Base-by-base conservation (phyloP, 2,888 invertebrate species). In the Trisateles emortualis region DNA sequence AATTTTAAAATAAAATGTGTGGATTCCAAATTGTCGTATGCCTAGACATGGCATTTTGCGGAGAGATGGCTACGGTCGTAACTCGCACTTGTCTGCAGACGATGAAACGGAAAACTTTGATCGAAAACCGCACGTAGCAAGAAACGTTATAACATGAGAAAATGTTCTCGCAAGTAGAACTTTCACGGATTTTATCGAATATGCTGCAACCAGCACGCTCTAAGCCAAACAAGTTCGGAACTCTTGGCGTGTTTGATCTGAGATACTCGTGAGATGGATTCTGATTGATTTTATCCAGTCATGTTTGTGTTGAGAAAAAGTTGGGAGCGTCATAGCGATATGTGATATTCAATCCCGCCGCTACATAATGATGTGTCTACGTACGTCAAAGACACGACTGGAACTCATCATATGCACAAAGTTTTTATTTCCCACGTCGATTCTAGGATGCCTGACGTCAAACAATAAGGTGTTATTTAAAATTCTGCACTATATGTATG, bases 91-190 rank as follows among this genome's bases (percentile, higher is more conserved):
- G 69, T 71, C 65, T 66, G 72, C 57, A 78, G 73, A 79, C 78
- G 81, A 74, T 71, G 78, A 77, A 84, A 85, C 78, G 84, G 86
- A 83, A 88, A 90, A 90, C 85, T 90, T 90, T 86, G 86, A 89
- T 88, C 82, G 85, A 87, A 87, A 87, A 87, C 88, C 88, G 79
- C 87, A 81, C 83, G 81, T 79, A 81, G 78, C 74, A 76, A 86
- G 84, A 84, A 85, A 83, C 76, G 79, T 64, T 64, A 72, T 71
- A 79, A 78, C 76, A 83, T 75, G 74, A 76, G 84, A 83, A 88
- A 85, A 86, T 85, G 75, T 85, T 81, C 78, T 59, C 72, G 59
- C 58, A 51, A 58, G 64, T 43, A 60, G 69, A 83, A 84, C 76
- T 86, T 87, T 80, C 76, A 68, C 75, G 81, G 76, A 86, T 89